These are phyloP conservation scores for Dissostichus mawsoni DNA, from an alignment of 2,113 vertebrate species.

Conservation along the genomic window DNA sequence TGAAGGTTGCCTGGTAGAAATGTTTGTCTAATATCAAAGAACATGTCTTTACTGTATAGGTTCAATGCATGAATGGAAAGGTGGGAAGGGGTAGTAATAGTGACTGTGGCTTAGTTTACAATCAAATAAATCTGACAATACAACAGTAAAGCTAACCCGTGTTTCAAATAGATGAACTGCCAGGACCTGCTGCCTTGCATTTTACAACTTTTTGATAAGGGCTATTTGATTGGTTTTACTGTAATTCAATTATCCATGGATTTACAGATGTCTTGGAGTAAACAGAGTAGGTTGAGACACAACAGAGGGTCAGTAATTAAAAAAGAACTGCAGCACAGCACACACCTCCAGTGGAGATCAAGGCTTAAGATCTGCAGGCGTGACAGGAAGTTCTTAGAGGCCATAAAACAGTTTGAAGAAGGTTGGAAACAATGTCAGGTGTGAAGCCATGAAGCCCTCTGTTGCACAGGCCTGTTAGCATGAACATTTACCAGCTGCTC, in stretches of 20 bases:
- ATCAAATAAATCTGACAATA: too few species aligned
- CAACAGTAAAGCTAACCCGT: too few species aligned
- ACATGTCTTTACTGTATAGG: background rate
- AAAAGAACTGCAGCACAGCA: background rate
- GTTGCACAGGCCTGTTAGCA: slow-evolving; percentile 29
- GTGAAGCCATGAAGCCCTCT: slow-evolving; percentile 8
- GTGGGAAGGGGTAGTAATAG: too few species aligned
- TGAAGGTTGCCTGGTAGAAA: background rate
- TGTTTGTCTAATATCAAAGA: background rate
- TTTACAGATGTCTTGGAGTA: too few species aligned
- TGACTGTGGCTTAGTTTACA: too few species aligned
- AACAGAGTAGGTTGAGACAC: too few species aligned
- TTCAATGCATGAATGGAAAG: background rate
- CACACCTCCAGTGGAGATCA: background rate
- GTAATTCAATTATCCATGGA: too few species aligned
- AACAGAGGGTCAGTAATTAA: too few species aligned
- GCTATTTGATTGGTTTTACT: too few species aligned
- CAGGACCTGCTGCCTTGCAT: too few species aligned
- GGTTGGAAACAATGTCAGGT: background rate
- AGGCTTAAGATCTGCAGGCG: background rate
- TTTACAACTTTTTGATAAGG: too few species aligned
- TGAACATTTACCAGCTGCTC: slow-evolving; percentile 41
- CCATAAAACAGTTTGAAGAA: background rate
- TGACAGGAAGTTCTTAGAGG: slow-evolving; percentile 2
- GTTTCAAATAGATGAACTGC: too few species aligned